Base-by-base conservation (phyloP, 2,888 invertebrate genomes). In the Uropetala carovei region DNA sequence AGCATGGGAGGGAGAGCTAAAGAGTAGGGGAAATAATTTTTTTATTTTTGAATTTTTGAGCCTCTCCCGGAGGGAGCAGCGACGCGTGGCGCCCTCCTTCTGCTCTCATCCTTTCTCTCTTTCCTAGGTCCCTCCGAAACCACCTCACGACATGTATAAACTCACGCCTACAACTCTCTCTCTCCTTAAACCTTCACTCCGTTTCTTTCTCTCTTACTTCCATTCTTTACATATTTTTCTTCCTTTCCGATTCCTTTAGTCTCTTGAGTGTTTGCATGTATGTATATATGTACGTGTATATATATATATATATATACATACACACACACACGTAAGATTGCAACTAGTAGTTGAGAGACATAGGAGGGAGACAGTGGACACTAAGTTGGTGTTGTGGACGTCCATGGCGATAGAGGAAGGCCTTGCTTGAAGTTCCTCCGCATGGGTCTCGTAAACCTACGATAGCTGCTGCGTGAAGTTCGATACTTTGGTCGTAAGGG, bases 401-500 rank as follows among this genome's bases (percentile, higher is more conserved):
- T n/a, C n/a, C n/a, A n/a, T n/a, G n/a, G n/a, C n/a, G n/a, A n/a
- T n/a, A n/a, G n/a, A n/a, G n/a, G n/a, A n/a, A n/a, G n/a, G n/a
- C n/a, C n/a, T n/a, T n/a, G n/a, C n/a, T 95, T 98, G 98, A 93
- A 98, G 96, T 95, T 98, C 98, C 93, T 98, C 97, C 18, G 98
- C 98, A 95, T 98, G 98, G 94, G 97, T 97, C 95, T 98, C 98
- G 96, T 98, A 98, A 94, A 98, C 96, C 94, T 97, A 97, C 93
- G 98, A 97, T 95, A 98, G 96, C 95, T 98, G 98, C 94, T 98
- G 97, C 93, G 98, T 98, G 95, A 98, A 98, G 96, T 98, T 98
- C 93, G 98, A 97, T 95, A 98, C 75, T 75, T 18, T 60, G 60
- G 60, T 60, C 60, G 43, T 43, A 5, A 43, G 43, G 43, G 43